Conservation (phyloP, 1,140 invertebrate species). For the Musca domestica region DNA sequence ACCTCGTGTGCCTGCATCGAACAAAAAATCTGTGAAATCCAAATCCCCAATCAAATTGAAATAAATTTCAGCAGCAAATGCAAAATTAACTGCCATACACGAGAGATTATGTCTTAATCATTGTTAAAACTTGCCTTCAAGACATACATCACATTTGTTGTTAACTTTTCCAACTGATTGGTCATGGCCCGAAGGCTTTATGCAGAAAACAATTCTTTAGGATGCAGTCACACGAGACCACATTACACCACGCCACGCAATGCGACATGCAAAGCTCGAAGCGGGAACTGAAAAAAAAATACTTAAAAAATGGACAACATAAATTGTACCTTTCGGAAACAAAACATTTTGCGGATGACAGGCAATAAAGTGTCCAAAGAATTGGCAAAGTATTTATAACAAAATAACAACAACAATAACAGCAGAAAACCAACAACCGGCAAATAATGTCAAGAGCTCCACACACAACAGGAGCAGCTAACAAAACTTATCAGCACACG, state of each 20-base stretch:
- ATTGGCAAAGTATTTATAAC: slow-evolving; percentile 17
- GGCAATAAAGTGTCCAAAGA: slow-evolving; percentile 23
- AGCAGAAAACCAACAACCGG: not conserved
- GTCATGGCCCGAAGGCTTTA: too few species aligned
- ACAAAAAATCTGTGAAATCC: too few species aligned
- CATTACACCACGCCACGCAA: not conserved
- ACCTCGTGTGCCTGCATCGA: too few species aligned
- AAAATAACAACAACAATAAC: not conserved
- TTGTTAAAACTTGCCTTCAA: slow-evolving; percentile 21
- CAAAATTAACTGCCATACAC: slow-evolving; percentile 19
- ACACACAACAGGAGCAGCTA: slow-evolving; percentile 1
- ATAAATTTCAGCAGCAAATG: too few species aligned
- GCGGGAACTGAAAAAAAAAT: too few species aligned
- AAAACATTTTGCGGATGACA: slow-evolving; percentile 21
- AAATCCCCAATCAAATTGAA: too few species aligned
- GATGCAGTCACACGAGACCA: too few species aligned
- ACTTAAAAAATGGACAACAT: not conserved
- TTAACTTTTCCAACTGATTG: not conserved
- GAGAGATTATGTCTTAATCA: slow-evolving; percentile 22
- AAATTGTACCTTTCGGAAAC: slow-evolving; percentile 14
- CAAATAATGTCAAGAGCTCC: not conserved
- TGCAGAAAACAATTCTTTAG: too few species aligned
- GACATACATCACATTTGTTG: slow-evolving; percentile 18
- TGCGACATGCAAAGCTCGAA: not conserved
- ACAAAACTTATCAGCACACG: not conserved